A percentile compares a stretch with the other conserved stretches of the same genome.
phyloP scores from a whole-genome alignment of 2,113 vertebrate genomes.

The Pomatostomus ruficeps region DNA sequence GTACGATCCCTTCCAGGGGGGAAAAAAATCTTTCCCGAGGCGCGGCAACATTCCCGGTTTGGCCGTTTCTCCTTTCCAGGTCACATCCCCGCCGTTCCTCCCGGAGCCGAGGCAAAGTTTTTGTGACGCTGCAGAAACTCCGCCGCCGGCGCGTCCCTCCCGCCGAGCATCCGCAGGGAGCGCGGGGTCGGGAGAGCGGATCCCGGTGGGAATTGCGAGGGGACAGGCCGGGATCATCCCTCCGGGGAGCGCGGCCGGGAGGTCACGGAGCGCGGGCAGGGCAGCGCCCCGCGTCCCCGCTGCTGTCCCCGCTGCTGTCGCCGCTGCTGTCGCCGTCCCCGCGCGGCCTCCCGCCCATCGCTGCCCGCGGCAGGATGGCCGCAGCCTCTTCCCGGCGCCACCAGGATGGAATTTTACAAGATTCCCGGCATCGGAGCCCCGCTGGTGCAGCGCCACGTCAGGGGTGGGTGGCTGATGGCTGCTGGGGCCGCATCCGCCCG shows the following conservation, averaged over 20 bases:
- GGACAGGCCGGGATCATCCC: too few species aligned
- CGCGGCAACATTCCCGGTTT: slow-evolving; percentile 7
- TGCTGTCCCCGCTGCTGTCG: background rate
- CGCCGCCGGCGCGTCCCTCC: background rate
- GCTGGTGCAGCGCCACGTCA: background rate
- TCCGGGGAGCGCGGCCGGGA: too few species aligned
- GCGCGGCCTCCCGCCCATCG: background rate
- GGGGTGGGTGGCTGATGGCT: slow-evolving; percentile 8
- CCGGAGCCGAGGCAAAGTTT: slow-evolving; percentile 32
- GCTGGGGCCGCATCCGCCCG: background rate
- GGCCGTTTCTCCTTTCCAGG: slow-evolving; percentile 34
- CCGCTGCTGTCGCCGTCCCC: fast-evolving
- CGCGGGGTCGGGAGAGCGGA: too few species aligned
- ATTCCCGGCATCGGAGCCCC: slow-evolving; percentile 1
- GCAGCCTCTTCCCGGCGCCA: background rate
- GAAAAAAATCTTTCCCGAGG: background rate
- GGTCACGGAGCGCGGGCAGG: background rate
- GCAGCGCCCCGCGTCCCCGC: background rate
- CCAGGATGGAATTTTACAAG: slow-evolving; percentile 64
- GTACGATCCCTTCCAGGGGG: slow-evolving; percentile 36
- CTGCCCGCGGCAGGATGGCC: background rate
- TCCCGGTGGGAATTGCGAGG: too few species aligned
- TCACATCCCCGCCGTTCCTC: background rate
- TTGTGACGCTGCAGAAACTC: background rate
- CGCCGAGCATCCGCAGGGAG: background rate